Percentiles rank a stretch among this genome's conserved stretches.
phyloP scores from a whole-genome alignment of 2,113 vertebrate species.

The Hiodon tergisus region DNA sequence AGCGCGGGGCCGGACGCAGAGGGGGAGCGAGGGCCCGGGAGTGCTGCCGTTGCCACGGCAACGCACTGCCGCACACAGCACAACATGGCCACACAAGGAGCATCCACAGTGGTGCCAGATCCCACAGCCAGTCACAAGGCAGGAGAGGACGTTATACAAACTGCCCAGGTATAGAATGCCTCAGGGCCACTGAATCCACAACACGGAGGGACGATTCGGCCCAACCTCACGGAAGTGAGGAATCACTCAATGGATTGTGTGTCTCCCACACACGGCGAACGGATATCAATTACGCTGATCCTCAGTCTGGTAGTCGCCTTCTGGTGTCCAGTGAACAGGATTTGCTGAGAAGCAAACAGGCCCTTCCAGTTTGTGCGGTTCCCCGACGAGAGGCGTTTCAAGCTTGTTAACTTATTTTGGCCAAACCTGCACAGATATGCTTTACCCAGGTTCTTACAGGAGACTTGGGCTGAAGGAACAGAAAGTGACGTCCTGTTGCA shows the following conservation, averaged over 20 bases:
- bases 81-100: not conserved
- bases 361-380: too few species aligned
- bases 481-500: too few species aligned
- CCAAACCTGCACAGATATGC: constrained; percentile 28
- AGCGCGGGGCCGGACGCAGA: too few species aligned
- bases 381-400: constrained; percentile 21
- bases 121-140: not conserved
- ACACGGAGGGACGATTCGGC: not conserved
- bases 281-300: too few species aligned
- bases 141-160: not conserved
- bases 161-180: too few species aligned
- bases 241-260: too few species aligned
- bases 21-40: not conserved
- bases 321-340: not conserved
- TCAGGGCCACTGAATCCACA: not conserved
- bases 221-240: not conserved
- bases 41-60: not conserved
- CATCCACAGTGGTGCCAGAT: not conserved
- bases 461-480: not conserved
- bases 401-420: constrained; percentile 42
- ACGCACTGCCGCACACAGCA: not conserved
- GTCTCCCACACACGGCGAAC: too few species aligned
- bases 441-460: too few species aligned
- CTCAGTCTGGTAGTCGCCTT: too few species aligned
- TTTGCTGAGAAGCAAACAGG: too few species aligned